Percentiles rank a stretch among this genome's conserved stretches.
These are phyloP conservation scores for Perca flavescens DNA, from an alignment of 2,113 vertebrate genomes.

Conservation along the genomic window DNA sequence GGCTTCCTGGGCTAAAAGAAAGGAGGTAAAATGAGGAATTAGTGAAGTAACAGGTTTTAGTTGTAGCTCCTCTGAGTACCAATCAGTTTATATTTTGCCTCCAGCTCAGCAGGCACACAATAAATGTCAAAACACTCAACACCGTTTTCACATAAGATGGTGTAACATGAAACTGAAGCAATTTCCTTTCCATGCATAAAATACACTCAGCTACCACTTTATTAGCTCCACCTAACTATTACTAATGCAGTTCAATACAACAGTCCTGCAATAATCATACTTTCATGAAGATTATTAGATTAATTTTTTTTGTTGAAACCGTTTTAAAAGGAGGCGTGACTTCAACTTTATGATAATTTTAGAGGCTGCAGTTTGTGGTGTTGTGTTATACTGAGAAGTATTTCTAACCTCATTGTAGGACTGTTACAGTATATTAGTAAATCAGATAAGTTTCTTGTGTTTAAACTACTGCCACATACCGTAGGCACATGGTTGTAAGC, in stretches of 20 bases:
- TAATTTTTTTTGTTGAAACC: not conserved
- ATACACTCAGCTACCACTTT: not conserved
- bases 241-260: not conserved
- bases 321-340: not conserved
- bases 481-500: not conserved
- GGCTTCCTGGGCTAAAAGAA: conserved; percentile 93
- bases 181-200: not conserved
- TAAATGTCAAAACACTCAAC: not conserved
- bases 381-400: not conserved
- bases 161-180: not conserved
- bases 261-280: too few relatives aligned
- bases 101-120: not conserved
- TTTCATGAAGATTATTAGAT: too few relatives aligned
- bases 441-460: not conserved
- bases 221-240: not conserved
- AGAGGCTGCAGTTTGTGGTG: not conserved
- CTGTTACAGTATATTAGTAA: not conserved
- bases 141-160: not conserved
- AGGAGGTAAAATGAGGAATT: conserved; percentile 52
- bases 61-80: not conserved
- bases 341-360: not conserved
- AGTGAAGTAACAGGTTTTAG: conserved; percentile 15
- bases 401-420: not conserved
- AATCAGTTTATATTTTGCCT: not conserved
- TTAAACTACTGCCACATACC: not conserved